A percentile compares a stretch with the other conserved stretches of the same genome.
These are phyloP conservation scores for Florisuga fusca DNA, from an alignment of 2,797 vertebrate species.

Conservation along the genomic window DNA sequence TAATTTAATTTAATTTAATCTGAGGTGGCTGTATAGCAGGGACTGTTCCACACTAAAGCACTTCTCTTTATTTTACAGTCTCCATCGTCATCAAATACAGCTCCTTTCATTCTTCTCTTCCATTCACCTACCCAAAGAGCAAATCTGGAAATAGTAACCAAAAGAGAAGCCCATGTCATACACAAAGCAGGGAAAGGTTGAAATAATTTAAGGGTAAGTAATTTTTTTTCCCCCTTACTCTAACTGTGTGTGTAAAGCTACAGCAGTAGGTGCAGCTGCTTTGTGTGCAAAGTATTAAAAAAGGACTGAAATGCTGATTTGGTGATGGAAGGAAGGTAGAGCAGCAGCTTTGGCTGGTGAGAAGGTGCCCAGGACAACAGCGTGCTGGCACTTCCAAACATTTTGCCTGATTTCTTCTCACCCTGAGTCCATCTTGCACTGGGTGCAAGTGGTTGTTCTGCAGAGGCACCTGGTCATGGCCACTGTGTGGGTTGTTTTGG, in stretches of 20 bases:
- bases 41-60: constrained; percentile 42
- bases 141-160: constrained; percentile 64
- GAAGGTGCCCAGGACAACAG: background rate
- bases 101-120: constrained; percentile 61
- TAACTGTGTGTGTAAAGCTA: background rate
- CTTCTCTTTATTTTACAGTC: constrained; percentile 69
- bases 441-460: background rate
- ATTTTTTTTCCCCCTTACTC: background rate
- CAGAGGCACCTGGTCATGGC: rapidly evolving
- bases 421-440: background rate
- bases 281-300: background rate
- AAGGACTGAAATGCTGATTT: background rate
- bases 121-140: constrained; percentile 69
- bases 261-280: background rate
- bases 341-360: background rate
- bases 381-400: background rate
- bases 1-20: constrained; percentile 73
- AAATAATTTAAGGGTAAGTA: constrained; percentile 70
- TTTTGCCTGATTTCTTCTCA: background rate
- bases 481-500: background rate
- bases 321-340: background rate
- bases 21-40: constrained; percentile 1
- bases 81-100: constrained; percentile 53
- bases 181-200: constrained; percentile 61
- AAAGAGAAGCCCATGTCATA: constrained; percentile 51